Conservation (phyloP, 1,140 invertebrate genomes). For the Scaptodrosophila lebanonensis region DNA sequence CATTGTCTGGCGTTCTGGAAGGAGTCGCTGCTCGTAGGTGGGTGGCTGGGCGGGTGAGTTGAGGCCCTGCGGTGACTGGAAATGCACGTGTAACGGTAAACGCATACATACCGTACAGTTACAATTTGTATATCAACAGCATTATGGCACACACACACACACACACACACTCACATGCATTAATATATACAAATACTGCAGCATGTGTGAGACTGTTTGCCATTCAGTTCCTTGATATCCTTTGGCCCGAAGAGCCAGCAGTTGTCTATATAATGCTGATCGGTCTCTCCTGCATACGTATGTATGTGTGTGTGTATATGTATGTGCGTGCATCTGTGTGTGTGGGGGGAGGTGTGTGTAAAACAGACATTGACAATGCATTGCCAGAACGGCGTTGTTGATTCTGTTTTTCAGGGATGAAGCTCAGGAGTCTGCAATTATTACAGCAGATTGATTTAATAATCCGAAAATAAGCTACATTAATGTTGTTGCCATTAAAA, state of each 20-base stretch:
- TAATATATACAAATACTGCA: slow-evolving; percentile 1
- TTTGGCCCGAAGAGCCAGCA: slow-evolving; percentile 36
- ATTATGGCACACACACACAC: slow-evolving; percentile 2
- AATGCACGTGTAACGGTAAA: slow-evolving; percentile 42
- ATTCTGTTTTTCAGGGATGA: no score
- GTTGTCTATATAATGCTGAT: slow-evolving; percentile 61
- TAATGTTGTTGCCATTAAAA: no score
- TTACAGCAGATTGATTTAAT: no score
- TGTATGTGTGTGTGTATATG: slow-evolving; percentile 4
- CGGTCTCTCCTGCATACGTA: slow-evolving; percentile 2
- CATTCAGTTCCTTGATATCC: slow-evolving; percentile 19
- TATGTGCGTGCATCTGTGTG: slow-evolving; percentile 6
- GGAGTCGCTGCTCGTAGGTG: slow-evolving; percentile 1
- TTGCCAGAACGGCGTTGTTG: no score
- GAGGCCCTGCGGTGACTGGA: background rate
- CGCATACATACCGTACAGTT: slow-evolving; percentile 47
- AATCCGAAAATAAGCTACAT: no score
- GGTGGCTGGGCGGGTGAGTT: background rate
- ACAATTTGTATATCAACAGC: slow-evolving; percentile 61
- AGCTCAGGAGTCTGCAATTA: no score
- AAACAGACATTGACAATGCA: slow-evolving; percentile 61
- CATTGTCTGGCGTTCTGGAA: slow-evolving; percentile 11
- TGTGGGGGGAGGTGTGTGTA: background rate
- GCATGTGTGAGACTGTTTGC: slow-evolving; percentile 5
- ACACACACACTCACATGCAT: background rate